These are phyloP conservation scores for Spisula subtruncata DNA, from an alignment of 2,888 invertebrate genomes.

Conservation along the genomic window DNA sequence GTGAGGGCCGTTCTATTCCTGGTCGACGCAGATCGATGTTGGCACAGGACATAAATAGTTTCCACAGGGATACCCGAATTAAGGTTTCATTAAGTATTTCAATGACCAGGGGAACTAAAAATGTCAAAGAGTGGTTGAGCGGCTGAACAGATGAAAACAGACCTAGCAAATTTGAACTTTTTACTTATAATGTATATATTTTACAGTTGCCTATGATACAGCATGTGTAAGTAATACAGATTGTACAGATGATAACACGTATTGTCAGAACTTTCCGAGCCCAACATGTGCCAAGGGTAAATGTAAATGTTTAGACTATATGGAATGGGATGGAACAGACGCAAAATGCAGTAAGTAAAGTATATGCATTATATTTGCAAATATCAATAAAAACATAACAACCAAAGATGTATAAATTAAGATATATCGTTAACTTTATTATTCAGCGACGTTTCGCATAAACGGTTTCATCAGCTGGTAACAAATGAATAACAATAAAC, in stretches of 20 bases:
- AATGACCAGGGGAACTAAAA: too few species aligned
- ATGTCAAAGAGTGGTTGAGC: background rate
- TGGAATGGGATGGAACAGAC: conserved; percentile 11
- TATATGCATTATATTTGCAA: background rate
- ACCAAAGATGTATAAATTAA: too few species aligned
- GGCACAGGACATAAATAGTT: too few species aligned
- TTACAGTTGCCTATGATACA: conserved; percentile 14
- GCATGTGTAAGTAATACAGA: background rate
- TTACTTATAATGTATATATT: background rate
- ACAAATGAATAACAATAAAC: too few species aligned
- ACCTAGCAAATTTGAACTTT: background rate
- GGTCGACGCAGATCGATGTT: background rate
- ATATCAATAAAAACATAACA: too few species aligned
- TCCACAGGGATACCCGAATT: too few species aligned
- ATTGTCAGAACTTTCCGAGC: background rate
- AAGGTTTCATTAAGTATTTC: too few species aligned
- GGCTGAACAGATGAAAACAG: background rate
- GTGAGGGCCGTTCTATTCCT: too few species aligned
- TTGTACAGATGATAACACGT: conserved; percentile 36
- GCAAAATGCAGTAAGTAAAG: conserved; percentile 33
- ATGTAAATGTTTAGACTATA: conserved; percentile 32
- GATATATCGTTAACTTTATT: too few species aligned
- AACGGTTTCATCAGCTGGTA: too few species aligned
- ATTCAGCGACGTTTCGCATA: too few species aligned
- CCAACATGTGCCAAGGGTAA: conserved; percentile 33